A percentile compares a stretch with the other conserved stretches of the same genome.
phyloP scores from a whole-genome alignment of 2,113 vertebrate genomes.

The Aplodontia rufa region DNA sequence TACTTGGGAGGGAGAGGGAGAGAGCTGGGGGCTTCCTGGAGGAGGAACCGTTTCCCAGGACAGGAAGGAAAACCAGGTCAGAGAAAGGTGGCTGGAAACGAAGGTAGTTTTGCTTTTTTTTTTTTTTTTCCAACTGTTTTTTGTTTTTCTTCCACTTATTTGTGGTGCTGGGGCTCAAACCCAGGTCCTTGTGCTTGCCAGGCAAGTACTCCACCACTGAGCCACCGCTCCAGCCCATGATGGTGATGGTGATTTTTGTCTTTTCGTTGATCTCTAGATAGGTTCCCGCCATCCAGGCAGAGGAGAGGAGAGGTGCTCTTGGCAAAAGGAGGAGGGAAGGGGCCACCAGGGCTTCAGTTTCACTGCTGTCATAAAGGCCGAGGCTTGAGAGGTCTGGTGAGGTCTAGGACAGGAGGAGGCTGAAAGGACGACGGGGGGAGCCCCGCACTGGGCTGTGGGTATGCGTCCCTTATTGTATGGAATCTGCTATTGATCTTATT shows the following conservation, averaged over 20 bases:
- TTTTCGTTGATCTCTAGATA: neutral
- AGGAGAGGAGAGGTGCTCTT: neutral
- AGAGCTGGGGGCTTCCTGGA: neutral
- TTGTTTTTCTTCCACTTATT: too few relatives aligned
- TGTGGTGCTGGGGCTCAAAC: too few relatives aligned
- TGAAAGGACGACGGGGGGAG: neutral
- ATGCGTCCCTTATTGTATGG: fast-evolving
- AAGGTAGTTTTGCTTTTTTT: too few relatives aligned
- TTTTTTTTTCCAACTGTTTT: too few relatives aligned
- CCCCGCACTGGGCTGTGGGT: neutral
- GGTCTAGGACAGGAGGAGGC: neutral
- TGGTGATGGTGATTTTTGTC: neutral
- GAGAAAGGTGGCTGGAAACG: neutral
- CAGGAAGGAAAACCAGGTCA: neutral
- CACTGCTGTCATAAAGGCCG: neutral
- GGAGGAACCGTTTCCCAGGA: neutral
- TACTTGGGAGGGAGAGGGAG: neutral
- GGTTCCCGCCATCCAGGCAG: neutral
- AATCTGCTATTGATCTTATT: neutral
- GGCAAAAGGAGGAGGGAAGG: neutral
- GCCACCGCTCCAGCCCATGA: too few relatives aligned
- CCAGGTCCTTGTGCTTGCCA: too few relatives aligned
- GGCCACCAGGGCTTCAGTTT: neutral
- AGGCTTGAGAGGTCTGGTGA: neutral
- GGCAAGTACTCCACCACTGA: too few relatives aligned